These are phyloP conservation scores for Hippopotamus amphibius DNA, from an alignment of 2,113 vertebrate species.

Conservation along the genomic window DNA sequence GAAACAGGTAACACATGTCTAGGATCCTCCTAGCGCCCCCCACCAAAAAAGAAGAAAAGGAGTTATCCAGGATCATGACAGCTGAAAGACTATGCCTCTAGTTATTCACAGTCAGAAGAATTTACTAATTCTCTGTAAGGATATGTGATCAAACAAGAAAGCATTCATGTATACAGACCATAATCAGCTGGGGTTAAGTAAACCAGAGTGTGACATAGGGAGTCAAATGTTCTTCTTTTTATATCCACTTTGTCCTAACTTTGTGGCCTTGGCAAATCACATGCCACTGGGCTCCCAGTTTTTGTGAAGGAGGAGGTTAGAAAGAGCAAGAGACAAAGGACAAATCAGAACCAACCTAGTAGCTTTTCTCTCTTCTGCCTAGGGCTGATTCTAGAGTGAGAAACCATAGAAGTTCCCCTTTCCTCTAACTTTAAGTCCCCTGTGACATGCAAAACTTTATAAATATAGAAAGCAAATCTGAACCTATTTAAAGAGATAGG, in stretches of 20 bases:
- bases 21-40: no score
- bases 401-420: conserved; percentile 44
- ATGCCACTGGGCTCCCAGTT: background rate
- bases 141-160: background rate
- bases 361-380: background rate
- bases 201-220: background rate
- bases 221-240: background rate
- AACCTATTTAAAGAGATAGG: conserved; percentile 57
- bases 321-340: conserved; percentile 9
- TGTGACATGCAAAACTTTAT: conserved; percentile 53
- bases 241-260: background rate
- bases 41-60: background rate
- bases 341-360: background rate
- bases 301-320: conserved; percentile 2
- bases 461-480: conserved; percentile 51
- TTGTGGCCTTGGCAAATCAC: background rate
- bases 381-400: conserved; percentile 42
- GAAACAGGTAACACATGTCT: background rate
- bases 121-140: conserved; percentile 3
- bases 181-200: background rate
- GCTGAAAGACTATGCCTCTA: background rate
- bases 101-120: background rate
- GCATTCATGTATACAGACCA: background rate
- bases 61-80: background rate
- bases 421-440: background rate